Percentiles rank a stretch among this genome's conserved stretches.
phyloP scores from a whole-genome alignment of 2,797 vertebrate genomes.

The Gila robusta region DNA sequence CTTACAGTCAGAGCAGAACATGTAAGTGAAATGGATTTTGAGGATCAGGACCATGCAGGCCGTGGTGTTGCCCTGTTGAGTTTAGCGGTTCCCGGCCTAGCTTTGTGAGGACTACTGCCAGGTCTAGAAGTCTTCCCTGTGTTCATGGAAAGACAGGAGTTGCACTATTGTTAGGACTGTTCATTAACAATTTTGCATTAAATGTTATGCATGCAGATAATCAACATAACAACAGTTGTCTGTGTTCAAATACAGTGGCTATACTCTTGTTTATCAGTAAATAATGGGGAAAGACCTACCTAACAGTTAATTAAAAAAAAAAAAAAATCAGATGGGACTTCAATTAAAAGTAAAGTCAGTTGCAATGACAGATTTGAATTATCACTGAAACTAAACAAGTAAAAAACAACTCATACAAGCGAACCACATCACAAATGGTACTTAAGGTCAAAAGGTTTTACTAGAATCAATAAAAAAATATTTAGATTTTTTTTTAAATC shows the following conservation, averaged over 20 bases:
- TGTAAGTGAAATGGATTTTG: neutral
- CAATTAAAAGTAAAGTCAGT: neutral
- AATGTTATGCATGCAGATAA: neutral
- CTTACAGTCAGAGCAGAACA: neutral
- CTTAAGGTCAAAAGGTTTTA: neutral
- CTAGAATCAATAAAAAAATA: neutral
- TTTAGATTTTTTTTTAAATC: neutral
- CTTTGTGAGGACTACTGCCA: slow-evolving; percentile 58
- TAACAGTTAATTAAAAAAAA: neutral
- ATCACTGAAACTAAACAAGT: neutral
- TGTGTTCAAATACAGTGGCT: neutral
- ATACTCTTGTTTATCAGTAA: neutral
- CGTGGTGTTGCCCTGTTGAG: slow-evolving; percentile 72
- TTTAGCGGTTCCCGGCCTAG: slow-evolving; percentile 71
- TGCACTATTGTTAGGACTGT: neutral
- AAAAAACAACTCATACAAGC: neutral
- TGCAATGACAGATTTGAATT: neutral
- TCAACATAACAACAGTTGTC: neutral
- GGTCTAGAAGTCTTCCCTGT: slow-evolving; percentile 76
- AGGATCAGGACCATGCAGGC: slow-evolving; percentile 81
- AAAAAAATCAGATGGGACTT: neutral
- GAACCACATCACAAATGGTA: neutral
- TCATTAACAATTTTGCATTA: neutral
- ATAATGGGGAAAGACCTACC: neutral
- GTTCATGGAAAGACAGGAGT: slow-evolving; percentile 44